Conservation (phyloP, 2,888 invertebrate genomes). For the Zele albiditarsus region DNA sequence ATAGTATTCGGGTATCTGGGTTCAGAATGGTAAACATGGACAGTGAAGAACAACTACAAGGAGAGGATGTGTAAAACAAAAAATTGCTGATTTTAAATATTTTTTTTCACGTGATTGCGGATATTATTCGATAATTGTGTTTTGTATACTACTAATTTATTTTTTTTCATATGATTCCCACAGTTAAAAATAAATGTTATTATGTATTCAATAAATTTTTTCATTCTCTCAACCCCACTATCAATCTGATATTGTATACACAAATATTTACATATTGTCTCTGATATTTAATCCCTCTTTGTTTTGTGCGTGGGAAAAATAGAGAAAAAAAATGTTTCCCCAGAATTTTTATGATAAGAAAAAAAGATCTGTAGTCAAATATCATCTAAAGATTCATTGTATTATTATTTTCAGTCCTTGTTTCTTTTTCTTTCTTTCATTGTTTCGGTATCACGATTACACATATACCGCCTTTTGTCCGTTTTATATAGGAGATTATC, state of each 20-base stretch:
- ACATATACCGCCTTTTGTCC: constrained; percentile 4
- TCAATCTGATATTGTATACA: too few species aligned
- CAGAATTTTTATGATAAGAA: background rate
- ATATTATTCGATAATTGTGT: background rate
- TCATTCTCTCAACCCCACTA: too few species aligned
- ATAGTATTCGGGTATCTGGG: too few species aligned
- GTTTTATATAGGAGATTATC: constrained; percentile 16
- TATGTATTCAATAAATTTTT: too few species aligned
- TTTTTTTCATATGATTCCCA: too few species aligned
- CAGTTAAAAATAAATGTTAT: too few species aligned
- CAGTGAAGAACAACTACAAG: too few species aligned
- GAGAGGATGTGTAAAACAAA: too few species aligned
- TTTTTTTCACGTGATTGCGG: background rate
- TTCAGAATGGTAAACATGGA: background rate
- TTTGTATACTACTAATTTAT: too few species aligned
- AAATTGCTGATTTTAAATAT: too few species aligned
- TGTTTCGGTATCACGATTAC: constrained; percentile 10
- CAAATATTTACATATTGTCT: too few species aligned
- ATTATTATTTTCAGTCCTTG: background rate
- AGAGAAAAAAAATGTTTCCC: background rate
- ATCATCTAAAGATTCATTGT: background rate
- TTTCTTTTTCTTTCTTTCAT: background rate
- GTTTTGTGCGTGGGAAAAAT: background rate
- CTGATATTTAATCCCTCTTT: too few species aligned
- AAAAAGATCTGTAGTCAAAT: background rate